Conservation (phyloP, 2,888 invertebrate species). For the Orthonevra nobilis region DNA sequence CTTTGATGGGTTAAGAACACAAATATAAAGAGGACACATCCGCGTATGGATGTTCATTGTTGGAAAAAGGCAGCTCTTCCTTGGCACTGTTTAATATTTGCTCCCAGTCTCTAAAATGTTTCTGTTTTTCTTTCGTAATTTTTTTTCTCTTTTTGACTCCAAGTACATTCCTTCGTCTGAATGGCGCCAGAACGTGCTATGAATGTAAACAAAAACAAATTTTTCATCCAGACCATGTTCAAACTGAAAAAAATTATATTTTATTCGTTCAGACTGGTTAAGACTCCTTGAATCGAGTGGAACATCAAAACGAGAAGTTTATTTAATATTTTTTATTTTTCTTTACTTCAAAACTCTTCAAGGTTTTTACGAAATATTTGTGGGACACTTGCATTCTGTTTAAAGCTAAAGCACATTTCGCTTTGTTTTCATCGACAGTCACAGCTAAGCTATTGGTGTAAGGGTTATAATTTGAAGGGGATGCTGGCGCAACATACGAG, state of each 20-base stretch:
- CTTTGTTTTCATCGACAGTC: conserved; percentile 1
- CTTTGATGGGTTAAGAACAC: too few relatives aligned
- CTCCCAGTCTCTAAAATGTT: too few relatives aligned
- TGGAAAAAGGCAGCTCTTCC: conserved; percentile 18
- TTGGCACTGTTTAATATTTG: conserved; percentile 26
- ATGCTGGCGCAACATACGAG: too few relatives aligned
- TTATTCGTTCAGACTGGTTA: conserved; percentile 40
- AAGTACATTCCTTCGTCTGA: conserved; percentile 56
- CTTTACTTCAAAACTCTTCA: neutral
- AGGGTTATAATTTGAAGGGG: neutral
- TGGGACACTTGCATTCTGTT: conserved; percentile 31
- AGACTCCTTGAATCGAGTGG: conserved; percentile 51
- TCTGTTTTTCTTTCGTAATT: conserved; percentile 41
- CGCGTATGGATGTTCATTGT: too few relatives aligned
- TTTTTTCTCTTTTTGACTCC: conserved; percentile 29
- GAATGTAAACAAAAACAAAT: conserved; percentile 67
- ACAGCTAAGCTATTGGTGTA: conserved; percentile 1
- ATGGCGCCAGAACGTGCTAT: conserved; percentile 62
- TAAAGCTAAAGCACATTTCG: conserved; percentile 11
- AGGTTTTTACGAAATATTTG: conserved; percentile 4
- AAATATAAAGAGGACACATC: too few relatives aligned
- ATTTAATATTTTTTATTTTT: neutral
- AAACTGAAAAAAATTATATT: conserved; percentile 49
- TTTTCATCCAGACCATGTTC: conserved; percentile 45
- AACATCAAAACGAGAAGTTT: neutral